These are phyloP conservation scores for Aphelenchoides bicaudatus DNA, from an alignment of 2,888 invertebrate species.

Conservation along the genomic window DNA sequence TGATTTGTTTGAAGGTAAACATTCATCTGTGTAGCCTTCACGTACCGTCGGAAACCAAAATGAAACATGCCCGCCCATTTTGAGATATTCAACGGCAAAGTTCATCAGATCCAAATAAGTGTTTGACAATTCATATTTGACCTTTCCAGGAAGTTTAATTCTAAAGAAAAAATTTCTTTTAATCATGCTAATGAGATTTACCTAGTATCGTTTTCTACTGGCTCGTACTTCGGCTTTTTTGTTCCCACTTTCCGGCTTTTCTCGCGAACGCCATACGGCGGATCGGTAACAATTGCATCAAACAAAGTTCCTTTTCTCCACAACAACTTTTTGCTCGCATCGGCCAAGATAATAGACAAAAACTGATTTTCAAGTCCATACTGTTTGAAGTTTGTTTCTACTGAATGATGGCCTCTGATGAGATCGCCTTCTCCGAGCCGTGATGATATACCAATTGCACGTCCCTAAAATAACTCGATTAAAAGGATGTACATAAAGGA, in stretches of 20 bases:
- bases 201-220: slow-evolving; percentile 28
- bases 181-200: not conserved
- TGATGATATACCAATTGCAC: slow-evolving; percentile 29
- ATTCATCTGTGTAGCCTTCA: slow-evolving; percentile 66
- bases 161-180: slow-evolving; percentile 53
- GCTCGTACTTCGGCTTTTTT: slow-evolving; percentile 43
- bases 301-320: slow-evolving; percentile 73
- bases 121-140: slow-evolving; percentile 77
- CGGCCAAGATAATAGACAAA: slow-evolving; percentile 83
- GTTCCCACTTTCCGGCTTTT: slow-evolving; percentile 78
- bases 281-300: slow-evolving; percentile 92
- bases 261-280: slow-evolving; percentile 95
- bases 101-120: slow-evolving; percentile 79
- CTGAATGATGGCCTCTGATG: slow-evolving; percentile 74
- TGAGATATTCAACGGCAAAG: slow-evolving; percentile 77
- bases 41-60: slow-evolving; percentile 91
- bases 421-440: slow-evolving; percentile 63
- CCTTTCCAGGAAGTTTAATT: slow-evolving; percentile 66
- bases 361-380: slow-evolving; percentile 76
- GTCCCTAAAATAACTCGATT: slow-evolving; percentile 25
- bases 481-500: slow-evolving; percentile 64
- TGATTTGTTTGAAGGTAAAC: slow-evolving; percentile 77
- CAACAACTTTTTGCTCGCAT: slow-evolving; percentile 73
- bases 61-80: slow-evolving; percentile 76
- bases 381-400: slow-evolving; percentile 81